Conservation (phyloP, 2,797 vertebrate species). For the Sarcoramphus papa region DNA sequence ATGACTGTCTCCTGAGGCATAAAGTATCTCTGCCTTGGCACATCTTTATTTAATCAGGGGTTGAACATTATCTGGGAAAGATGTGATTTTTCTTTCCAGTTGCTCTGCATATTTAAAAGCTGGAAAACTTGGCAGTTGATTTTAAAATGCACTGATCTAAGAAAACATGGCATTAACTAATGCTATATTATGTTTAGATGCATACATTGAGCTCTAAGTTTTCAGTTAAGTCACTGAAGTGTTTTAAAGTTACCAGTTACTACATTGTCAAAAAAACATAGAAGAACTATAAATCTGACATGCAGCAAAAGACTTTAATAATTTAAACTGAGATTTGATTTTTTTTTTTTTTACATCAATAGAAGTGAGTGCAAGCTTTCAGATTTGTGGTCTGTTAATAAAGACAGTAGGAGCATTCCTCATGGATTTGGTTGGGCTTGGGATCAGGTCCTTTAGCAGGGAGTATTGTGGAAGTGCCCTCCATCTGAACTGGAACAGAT, state of each 20-base stretch:
- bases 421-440: neutral
- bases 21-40: neutral
- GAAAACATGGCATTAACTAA: neutral
- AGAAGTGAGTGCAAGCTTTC: neutral
- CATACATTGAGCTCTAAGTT: neutral
- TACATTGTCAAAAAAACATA: neutral
- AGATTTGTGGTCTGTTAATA: neutral
- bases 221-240: neutral
- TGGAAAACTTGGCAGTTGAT: neutral
- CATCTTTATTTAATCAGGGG: conserved; percentile 49
- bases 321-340: neutral
- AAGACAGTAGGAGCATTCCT: neutral
- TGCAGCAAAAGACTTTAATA: neutral
- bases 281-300: neutral
- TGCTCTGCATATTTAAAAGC: conserved; percentile 12
- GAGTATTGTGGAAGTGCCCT: neutral
- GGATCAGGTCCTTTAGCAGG: neutral
- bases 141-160: conserved; percentile 15
- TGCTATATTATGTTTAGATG: neutral
- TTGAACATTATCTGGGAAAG: neutral
- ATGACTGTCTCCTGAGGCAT: conserved; percentile 11
- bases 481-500: neutral
- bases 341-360: neutral
- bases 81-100: neutral
- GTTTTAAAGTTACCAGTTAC: neutral